phyloP scores from a whole-genome alignment of 2,888 invertebrate species.

The Caenorhabditis afra region DNA sequence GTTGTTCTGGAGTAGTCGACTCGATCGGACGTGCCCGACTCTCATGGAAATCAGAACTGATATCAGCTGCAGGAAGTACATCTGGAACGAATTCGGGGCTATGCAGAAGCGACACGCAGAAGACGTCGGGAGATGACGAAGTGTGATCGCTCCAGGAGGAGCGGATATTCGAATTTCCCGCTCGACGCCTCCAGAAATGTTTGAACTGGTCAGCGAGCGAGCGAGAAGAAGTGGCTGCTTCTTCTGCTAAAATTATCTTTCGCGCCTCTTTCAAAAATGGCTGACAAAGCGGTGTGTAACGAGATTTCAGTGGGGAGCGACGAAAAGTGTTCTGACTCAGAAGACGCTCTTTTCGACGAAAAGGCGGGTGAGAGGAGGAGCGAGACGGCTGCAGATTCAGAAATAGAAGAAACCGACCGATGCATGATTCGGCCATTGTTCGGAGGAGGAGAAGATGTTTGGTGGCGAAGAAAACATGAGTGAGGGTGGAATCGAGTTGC shows the following conservation, averaged over 20 bases:
- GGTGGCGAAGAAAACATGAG: background rate
- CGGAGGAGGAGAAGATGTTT: slow-evolving; percentile 2
- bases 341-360: background rate
- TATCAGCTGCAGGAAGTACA: slow-evolving; percentile 51
- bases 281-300: slow-evolving; percentile 1
- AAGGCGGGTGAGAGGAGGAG: background rate
- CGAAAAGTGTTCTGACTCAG: slow-evolving; percentile 13
- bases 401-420: slow-evolving; percentile 4
- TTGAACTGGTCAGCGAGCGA: slow-evolving; percentile 1
- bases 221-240: too few relatives aligned
- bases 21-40: slow-evolving; percentile 39
- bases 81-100: slow-evolving; percentile 9
- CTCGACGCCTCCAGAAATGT: background rate
- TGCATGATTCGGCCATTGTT: slow-evolving; percentile 25
- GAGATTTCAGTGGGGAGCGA: background rate
- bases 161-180: slow-evolving; percentile 20
- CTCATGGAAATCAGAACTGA: slow-evolving; percentile 55
- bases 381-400: background rate
- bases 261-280: background rate
- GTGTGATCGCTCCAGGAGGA: background rate
- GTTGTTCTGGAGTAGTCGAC: slow-evolving; percentile 25
- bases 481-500: slow-evolving; percentile 7
- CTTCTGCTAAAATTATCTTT: background rate
- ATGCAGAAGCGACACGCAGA: background rate
- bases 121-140: background rate